Base-by-base conservation (phyloP, 2,797 vertebrate species). In the Hirundo rustica region DNA sequence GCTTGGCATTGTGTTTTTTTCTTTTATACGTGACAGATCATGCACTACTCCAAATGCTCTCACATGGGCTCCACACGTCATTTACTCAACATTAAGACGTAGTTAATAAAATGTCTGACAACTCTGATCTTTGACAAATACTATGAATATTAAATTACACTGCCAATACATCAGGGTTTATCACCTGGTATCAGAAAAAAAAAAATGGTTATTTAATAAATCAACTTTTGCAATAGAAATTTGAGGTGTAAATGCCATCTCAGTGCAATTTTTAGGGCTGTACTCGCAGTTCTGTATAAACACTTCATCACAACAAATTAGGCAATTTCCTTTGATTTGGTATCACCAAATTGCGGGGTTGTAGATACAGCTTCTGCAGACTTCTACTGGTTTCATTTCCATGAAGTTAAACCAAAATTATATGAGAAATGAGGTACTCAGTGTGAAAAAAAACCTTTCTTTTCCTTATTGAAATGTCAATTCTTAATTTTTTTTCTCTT, bases 51-150 rank as follows among this genome's bases (percentile, higher is more conserved):
- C 85, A 85, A 96, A 72, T 47, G 29, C 32, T 84, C 58, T 81
- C 66, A 82, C 13, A 15, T 36, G 42, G 32, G 34, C 26, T 75
- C 75, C 85, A 89, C 30, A 77, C 88, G 40, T 62, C 40, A 81
- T 94, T 92, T 93, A 75, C 44, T 81, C 79, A 95, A 60, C 91
- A 70, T 85, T 83, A 81, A 68, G 47, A 21, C 36, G 72, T n/a
- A 81, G 68, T 54, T 95, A 91, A 89, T 85, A 89, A 91, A 93
- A 91, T 53, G 20, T 38, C 76, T 79, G 88, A 87, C 42, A 85
- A 89, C 89, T 92, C 71, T 93, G 76, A 92, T 75, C 67, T 93
- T 88, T 88, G 91, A 79, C 20, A 87, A 95, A 95, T 82, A 77
- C 45, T 32, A 91, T 76, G 88, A 88, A 94, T 91, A 96, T 67